Evolutionary conservation across 2,888 invertebrate genomes (phyloP), one percentile per base, ranked within the genome.

Genomic region (Aricia artaxerxes): DNA sequence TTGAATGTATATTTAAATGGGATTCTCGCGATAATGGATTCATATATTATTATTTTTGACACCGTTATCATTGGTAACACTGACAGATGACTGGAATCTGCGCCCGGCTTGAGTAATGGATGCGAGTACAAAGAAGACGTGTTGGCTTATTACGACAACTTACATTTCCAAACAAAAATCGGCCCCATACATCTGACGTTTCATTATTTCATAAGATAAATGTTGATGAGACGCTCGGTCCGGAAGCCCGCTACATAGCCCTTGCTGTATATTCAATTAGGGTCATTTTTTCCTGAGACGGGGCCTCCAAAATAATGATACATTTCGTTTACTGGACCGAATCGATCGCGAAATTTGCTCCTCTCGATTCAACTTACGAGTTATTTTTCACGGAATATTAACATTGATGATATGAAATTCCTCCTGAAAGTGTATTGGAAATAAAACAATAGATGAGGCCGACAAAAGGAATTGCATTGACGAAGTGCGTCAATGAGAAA

Each of bases 191-290:
- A 84, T 86, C 86, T 89, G 92, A 92, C 91, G 87, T 91, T 88
- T 89, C 91, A 92, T 93, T 93, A 93, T 91, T 92, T 91, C 88
- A 87, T 86, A 88, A 90, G 90, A 91, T 89, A 90, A 91, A 92
- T 92, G 90, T 91, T 90, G 86, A 87, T 87, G 86, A 81, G 82
- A 79, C 77, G 72, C 79, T 80, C 78, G 78, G 80, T 81, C 81
- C 82, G 82, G 76, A 79, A 82, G 77, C 80, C 82, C 81, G 81
- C 78, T 81, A 80, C 80, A 78, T 81, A 5, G 53, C 80, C 79
- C 80, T 79, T 82, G 81, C 78, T 80, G 78, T 78, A 76, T 77
- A 78, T 75, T 80, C 81, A 82, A 81, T 82, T 82, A 81, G 79
- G 79, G 79, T 79, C 72, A 80, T 80, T 83, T 80, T 82, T 79